These are phyloP conservation scores for Gymnosoma rotundatum DNA, from an alignment of 2,888 invertebrate species.

Conservation along the genomic window DNA sequence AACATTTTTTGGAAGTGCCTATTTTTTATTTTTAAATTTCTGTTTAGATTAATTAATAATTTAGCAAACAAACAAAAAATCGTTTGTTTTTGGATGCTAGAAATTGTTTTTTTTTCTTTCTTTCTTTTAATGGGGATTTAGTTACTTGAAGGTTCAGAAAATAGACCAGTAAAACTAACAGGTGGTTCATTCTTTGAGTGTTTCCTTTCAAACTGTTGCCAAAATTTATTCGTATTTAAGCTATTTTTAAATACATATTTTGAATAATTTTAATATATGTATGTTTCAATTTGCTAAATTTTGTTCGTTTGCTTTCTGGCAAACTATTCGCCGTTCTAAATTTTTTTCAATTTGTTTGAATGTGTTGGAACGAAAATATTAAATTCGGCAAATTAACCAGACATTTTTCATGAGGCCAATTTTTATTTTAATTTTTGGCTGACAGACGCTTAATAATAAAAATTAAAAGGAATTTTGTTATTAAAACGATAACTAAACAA, in stretches of 20 bases:
- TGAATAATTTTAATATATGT: not conserved
- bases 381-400: conserved; percentile 25
- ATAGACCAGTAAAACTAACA: not conserved
- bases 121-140: no score
- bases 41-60: conserved; percentile 11
- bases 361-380: not conserved
- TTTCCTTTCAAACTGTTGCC: not conserved
- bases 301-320: not conserved
- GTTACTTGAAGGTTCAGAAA: not conserved
- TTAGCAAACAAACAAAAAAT: conserved; percentile 13
- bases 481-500: conserved; percentile 38
- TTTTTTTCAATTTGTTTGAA: not conserved
- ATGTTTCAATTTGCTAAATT: not conserved
- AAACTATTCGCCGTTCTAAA: not conserved
- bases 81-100: not conserved
- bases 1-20: conserved; percentile 4
- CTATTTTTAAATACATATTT: no score
- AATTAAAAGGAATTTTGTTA: conserved; percentile 1
- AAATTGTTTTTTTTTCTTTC: no score
- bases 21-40: conserved; percentile 14
- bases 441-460: conserved; percentile 33
- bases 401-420: conserved; percentile 24
- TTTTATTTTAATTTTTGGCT: not conserved
- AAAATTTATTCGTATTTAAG: not conserved
- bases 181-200: conserved; percentile 7